Evolutionary conservation across 2,888 invertebrate genomes (phyloP), one percentile per base, ranked within the genome.

Genomic region (Aleiodes alternator): DNA sequence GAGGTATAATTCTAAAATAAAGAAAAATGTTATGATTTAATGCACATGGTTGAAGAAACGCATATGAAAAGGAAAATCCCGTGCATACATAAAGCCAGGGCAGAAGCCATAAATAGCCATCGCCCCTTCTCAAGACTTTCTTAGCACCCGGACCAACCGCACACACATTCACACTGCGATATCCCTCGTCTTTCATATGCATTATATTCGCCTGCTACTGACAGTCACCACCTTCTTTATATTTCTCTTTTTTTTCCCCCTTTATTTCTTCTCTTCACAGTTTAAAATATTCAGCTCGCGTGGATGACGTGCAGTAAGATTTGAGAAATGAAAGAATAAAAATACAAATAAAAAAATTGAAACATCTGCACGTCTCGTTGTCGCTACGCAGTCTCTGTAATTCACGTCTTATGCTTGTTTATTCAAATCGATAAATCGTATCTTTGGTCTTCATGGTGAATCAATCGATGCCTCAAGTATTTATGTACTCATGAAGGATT

Each of bases 91-190:
- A 38, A 59, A 59, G 59, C 31, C 43, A 50, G 53, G 69, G 50
- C 69, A 69, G 69, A 53, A 14, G 69, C 69, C 53, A 53, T 69
- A 51, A 69, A 69, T 69, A 69, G 53, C 69, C 69, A 69, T 69
- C 34, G 59, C 59, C 59, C 59, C 29, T 59, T 29, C 29, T 59
- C 34, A 8, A 31, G 59, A 29, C 59, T 59, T 59, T 59, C 59
- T 59, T 59, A 59, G 31, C 59, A 59, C 59, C 59, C 59, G 59
- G 59, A 59, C 38, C 59, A 59, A 12, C 34, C 59, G 59, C 57
- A 59, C 59, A 59, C 34, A 59, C 34, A 31, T 14, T 14, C 59
- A 31, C 34, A 59, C 56, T 8, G 34, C 14, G 6, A 34, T 59
- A 34, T 38, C 31, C 12, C 57, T 29, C 16, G 29, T 57, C 29